Base-by-base conservation (phyloP, 2,797 vertebrate genomes). In the Aulostomus chinensis region DNA sequence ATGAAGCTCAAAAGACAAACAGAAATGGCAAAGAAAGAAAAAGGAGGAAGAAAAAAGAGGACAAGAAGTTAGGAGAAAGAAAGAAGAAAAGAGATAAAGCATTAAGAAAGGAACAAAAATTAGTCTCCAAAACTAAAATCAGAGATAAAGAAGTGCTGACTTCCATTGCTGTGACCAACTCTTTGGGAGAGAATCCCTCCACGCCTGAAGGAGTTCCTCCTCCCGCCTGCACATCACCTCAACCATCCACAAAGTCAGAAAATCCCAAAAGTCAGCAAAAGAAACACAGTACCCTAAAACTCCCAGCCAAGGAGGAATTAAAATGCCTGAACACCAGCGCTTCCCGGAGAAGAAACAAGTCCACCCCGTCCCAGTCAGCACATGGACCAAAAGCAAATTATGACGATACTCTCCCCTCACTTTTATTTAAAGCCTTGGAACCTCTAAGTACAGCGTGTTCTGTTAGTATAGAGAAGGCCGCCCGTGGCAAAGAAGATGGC, bases 51-150 rank as follows among this genome's bases (percentile, higher is more conserved):
- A 84, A 80, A 64, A 90, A 84, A 33, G 78, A 72, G 5, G 86
- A 85, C 10, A 83, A 70, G 40, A 57, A 31, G 22, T 2, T 66
- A 31, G 36, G 54, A 0, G 83, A 83, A 25, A 85, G 49, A 29
- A 89, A 74, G 57, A 83, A 68, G 56, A 87, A 71, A 60, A 78
- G 63, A 33, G 80, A 81, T 5, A 85, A 82, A 69, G 31, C 39
- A 12, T 40, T 31, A 3, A 87, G 57, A 25, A 80, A 67, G 33
- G 82, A 85, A 29, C 42, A 37, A n/a, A 69, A 71, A 48, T 42
- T 62, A 4, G 42, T 26, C 5, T 43, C 54, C 14, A 79, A 70
- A 51, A 41, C 21, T n/a, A 61, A 58, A 57, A 21, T 47, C 6
- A 31, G 16, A 40, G 45, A 69, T 45, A 61, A 55, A 13, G 51